phyloP scores from a whole-genome alignment of 2,888 invertebrate species.

The Eilema sororculum region DNA sequence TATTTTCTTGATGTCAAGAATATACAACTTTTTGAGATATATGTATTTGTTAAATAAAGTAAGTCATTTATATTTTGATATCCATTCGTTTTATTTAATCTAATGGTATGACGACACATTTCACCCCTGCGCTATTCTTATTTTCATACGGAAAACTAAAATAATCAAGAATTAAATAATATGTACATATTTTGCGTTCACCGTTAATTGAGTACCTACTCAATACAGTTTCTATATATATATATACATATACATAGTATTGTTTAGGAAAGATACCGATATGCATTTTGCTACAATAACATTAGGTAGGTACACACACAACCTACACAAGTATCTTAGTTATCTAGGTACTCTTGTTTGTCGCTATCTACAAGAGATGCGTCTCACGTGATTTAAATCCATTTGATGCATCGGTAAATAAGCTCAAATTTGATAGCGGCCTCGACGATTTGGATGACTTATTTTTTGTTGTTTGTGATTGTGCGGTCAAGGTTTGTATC shows the following conservation, averaged over 20 bases:
- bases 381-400: background rate
- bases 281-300: background rate
- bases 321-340: background rate
- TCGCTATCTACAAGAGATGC: background rate
- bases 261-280: background rate
- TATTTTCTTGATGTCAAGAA: constrained; percentile 16
- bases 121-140: background rate
- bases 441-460: background rate
- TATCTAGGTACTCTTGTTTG: background rate
- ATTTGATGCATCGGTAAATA: background rate
- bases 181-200: too few species aligned
- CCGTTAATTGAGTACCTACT: background rate
- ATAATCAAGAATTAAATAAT: too few species aligned
- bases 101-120: background rate
- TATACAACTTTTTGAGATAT: constrained; percentile 15
- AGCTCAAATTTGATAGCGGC: background rate
- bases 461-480: background rate
- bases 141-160: background rate
- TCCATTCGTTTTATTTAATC: constrained; percentile 22
- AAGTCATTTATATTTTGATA: constrained; percentile 25
- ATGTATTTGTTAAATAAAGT: constrained; percentile 39
- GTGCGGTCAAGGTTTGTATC: background rate
- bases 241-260: too few species aligned
- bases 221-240: too few species aligned
- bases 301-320: background rate